Percentiles rank a stretch among this genome's conserved stretches.
These are phyloP conservation scores for Rotaria socialis DNA, from an alignment of 2,888 invertebrate species.

Conservation along the genomic window DNA sequence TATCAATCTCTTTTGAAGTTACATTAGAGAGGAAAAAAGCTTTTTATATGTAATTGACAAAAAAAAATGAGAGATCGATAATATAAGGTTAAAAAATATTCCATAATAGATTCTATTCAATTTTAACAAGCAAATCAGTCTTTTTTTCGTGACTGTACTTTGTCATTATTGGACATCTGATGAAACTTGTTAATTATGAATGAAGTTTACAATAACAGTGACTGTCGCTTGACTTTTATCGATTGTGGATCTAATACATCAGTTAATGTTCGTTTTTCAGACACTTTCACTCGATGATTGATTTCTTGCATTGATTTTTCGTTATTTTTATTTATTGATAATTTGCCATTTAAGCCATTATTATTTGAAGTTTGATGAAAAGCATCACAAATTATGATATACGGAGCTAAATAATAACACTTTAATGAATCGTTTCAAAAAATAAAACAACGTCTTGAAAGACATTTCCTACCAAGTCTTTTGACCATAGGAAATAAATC, in stretches of 20 bases:
- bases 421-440: neutral
- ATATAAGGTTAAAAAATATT: no score
- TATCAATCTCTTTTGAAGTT: no score
- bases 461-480: neutral
- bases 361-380: neutral
- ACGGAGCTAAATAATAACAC: neutral
- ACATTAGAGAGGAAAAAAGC: no score
- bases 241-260: neutral
- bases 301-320: neutral
- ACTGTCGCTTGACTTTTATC: neutral
- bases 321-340: neutral
- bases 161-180: neutral
- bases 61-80: no score
- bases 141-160: neutral
- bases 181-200: neutral
- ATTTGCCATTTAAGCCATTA: no score
- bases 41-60: no score
- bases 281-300: neutral
- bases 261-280: neutral
- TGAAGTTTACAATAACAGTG: neutral
- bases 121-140: neutral
- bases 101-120: neutral
- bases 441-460: neutral
- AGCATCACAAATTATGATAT: neutral
- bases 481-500: constrained; percentile 26